Base-by-base conservation (phyloP, 2,888 invertebrate genomes). In the Oscheius sp. region DNA sequence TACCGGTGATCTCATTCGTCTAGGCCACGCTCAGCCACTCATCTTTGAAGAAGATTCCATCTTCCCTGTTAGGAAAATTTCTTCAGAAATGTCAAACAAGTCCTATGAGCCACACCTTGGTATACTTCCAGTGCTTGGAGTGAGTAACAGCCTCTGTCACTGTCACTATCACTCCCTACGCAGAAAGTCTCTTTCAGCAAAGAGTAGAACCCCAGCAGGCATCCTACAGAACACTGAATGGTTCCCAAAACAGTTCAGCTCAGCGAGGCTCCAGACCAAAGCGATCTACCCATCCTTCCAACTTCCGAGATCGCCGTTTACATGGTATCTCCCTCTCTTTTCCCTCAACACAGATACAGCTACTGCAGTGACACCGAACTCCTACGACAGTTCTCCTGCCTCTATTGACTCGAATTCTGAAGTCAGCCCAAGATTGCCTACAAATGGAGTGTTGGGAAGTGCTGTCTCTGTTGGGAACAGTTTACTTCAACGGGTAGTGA, bases 401-500 rank as follows among this genome's bases (percentile, higher is more conserved):
- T 70, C 60, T 13, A 70, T 60, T 42, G 70, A 70, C 48, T 59
- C 70, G 11, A 60, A 60, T 13, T 70, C 70, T 2, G 70, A 70
- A 37, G 29, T 58, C 5, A 70, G 59, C 32, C 59, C 70, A 9
- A 29, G 70, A 48, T 2, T 37, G 9, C 37, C 42, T 55, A 10
- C 63, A n/a, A n/a, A 13, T n/a, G 11, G 11, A 68, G 57, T 35
- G 29, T 11, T 11, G 29, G 37, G 58, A 37, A 70, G 37, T 58
- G 59, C n/a, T 10, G 51, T 42, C 48, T 78, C 83, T 4, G 75
- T 75, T 29, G 81, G 82, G 10, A 78, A 79, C 48, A 78, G 78
- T 58, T 63, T 86, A 11, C 62, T 86, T n/a, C 86, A 85, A 51
- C 70, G 84, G 51, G 84, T 86, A 0, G 79, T 83, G 21, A 68